Base-by-base conservation (phyloP, 1,140 invertebrate species). In the Trissolcus basalis region DNA sequence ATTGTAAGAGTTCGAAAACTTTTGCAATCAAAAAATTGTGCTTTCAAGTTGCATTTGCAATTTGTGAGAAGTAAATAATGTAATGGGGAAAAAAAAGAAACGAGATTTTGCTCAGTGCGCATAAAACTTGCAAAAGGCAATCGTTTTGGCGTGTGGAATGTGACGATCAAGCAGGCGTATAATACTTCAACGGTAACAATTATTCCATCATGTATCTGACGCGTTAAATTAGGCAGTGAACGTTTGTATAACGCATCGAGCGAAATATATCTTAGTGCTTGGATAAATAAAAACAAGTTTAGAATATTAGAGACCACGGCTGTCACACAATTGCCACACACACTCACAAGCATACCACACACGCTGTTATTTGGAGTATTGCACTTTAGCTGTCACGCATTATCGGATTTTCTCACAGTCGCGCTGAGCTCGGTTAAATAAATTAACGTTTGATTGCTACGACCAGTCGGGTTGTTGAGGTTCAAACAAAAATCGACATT, bases 181-280 rank as follows among this genome's bases (percentile, higher is more conserved):
- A 59, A 68, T 56, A 33, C 51, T 68, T 67, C 36, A 53, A 59
- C 41, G 48, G 54, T 14, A 27, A 60, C 43, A 33, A 44, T 55
- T 64, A 69, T 64, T 64, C 63, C 67, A 69, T 77, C 50, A 63
- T 63, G 67, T 67, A 67, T 61, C 73, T n/a, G n/a, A 65, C 33
- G 56, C 60, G 58, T 45, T 67, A 56, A 77, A 45, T 77, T 71
- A 61, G 67, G 74, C 67, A 77, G 73, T 76, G 58, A 39, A 55
- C 13, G 60, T 13, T 53, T 44, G 1, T 13, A 27, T 27, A 27
- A 27, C 19, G 6, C n/a, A n/a, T n/a, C n/a, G n/a, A n/a, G n/a
- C n/a, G n/a, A n/a, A n/a, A n/a, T n/a, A n/a, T n/a, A n/a, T n/a
- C n/a, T n/a, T n/a, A n/a, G 33, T 35, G 33, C 33, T 35, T 10